phyloP scores from a whole-genome alignment of 2,797 vertebrate species.

The Poeciliopsis turneri region DNA sequence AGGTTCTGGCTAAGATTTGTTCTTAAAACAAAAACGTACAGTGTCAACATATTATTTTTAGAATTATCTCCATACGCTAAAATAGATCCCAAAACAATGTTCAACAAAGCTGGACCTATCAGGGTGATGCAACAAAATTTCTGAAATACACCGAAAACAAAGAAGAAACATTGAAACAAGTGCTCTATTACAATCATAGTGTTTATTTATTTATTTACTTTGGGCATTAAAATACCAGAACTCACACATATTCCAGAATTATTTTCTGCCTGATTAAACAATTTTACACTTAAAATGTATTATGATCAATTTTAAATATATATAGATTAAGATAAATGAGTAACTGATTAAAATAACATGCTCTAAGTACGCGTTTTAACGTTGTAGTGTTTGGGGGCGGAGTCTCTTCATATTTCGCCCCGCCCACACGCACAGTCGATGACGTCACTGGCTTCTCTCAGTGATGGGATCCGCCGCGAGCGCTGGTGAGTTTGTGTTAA shows the following conservation, averaged over 20 bases:
- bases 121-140: neutral
- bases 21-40: neutral
- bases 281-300: no score
- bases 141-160: neutral
- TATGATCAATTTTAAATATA: no score
- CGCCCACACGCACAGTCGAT: constrained; percentile 35
- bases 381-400: constrained; percentile 1
- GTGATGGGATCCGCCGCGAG: constrained; percentile 79
- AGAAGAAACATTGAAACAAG: neutral
- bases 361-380: no score
- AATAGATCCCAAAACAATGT: neutral
- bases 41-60: neutral
- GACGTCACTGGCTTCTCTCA: constrained; percentile 45
- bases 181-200: neutral
- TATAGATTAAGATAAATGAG: no score
- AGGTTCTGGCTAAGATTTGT: neutral
- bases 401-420: neutral
- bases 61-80: neutral
- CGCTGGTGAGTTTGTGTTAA: constrained; percentile 79
- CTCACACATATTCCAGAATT: no score
- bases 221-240: no score
- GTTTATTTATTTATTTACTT: no score
- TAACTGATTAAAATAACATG: no score
- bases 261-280: no score
- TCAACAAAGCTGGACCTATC: neutral